A percentile compares a stretch with the other conserved stretches of the same genome.
Evolutionary conservation across 2,113 vertebrate genomes (phyloP).

Genomic region (Ondatra zibethicus): DNA sequence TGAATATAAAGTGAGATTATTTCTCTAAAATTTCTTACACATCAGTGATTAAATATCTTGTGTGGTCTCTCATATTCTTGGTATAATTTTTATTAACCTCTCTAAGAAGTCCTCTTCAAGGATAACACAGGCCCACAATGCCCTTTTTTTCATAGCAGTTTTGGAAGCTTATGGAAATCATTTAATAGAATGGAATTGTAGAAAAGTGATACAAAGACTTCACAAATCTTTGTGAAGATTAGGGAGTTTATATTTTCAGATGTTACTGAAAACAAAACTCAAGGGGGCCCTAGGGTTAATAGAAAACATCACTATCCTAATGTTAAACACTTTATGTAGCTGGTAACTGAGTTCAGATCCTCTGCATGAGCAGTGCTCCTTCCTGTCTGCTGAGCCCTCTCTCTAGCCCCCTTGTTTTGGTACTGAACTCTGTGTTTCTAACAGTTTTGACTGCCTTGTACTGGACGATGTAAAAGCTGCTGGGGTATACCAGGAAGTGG

Average conservation of each 20-base stretch:
- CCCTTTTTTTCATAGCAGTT: neutral
- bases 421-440: neutral
- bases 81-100: neutral
- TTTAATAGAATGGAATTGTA: neutral
- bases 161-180: neutral
- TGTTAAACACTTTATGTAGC: neutral
- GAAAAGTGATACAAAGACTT: neutral
- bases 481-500: neutral
- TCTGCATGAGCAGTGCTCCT: neutral
- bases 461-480: neutral
- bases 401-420: neutral
- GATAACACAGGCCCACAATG: neutral
- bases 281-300: slow-evolving; percentile 4
- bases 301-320: neutral
- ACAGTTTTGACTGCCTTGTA: neutral
- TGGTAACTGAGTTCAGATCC: neutral
- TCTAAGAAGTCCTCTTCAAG: neutral
- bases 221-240: neutral
- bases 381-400: neutral
- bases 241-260: neutral
- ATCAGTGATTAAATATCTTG: neutral
- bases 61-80: neutral
- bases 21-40: neutral
- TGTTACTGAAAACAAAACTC: slow-evolving; percentile 40
- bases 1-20: neutral